Evolutionary conservation across 2,797 vertebrate genomes (phyloP).

Genomic region (Parauchenoglanis ngamensis): DNA sequence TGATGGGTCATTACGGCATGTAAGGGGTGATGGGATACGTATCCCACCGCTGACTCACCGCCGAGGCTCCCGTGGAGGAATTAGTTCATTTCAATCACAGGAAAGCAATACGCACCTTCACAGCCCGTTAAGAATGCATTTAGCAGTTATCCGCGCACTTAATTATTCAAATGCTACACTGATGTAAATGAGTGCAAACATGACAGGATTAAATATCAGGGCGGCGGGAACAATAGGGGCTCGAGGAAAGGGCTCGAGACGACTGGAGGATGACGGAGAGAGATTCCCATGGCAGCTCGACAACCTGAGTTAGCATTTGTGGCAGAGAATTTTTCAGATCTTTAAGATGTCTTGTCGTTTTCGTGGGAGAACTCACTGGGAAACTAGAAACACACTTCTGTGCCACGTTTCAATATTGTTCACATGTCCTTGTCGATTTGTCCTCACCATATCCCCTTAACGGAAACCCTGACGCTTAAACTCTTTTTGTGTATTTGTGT

Average conservation of each 20-base stretch:
- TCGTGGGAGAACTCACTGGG: not conserved
- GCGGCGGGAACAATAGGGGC: constrained; percentile 42
- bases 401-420: not conserved
- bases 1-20: constrained; percentile 83
- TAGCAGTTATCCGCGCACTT: constrained; percentile 63
- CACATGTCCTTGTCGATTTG: not conserved
- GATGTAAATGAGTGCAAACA: constrained; percentile 58
- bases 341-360: not conserved
- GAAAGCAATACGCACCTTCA: constrained; percentile 80
- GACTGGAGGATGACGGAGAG: constrained; percentile 39
- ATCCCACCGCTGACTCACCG: constrained; percentile 80
- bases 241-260: constrained; percentile 44
- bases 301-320: not conserved
- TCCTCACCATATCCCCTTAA: not conserved
- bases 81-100: constrained; percentile 85
- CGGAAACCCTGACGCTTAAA: not conserved
- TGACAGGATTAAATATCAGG: constrained; percentile 54
- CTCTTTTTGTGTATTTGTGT: not conserved
- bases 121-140: constrained; percentile 84
- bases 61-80: constrained; percentile 82
- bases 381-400: not conserved
- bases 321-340: not conserved
- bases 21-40: constrained; percentile 86
- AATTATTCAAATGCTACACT: constrained; percentile 63
- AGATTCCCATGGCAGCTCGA: constrained; percentile 13